These are phyloP conservation scores for Neomonachus schauinslandi DNA, from an alignment of 2,113 vertebrate genomes.

Conservation along the genomic window DNA sequence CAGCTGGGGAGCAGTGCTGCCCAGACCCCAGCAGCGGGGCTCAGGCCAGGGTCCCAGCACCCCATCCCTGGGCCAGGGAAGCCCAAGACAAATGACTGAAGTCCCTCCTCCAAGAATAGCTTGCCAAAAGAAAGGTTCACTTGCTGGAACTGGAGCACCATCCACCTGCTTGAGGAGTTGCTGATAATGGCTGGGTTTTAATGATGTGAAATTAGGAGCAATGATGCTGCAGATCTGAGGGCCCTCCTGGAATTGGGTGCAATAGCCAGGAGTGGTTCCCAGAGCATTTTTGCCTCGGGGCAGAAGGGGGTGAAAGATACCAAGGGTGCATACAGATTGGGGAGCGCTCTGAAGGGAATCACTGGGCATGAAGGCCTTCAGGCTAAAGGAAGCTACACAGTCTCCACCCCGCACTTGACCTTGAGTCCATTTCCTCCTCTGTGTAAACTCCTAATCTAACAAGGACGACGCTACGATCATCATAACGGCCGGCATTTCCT, in stretches of 20 bases:
- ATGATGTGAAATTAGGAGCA: background rate
- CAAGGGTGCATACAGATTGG: accelerated
- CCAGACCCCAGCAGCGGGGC: background rate
- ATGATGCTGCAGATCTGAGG: background rate
- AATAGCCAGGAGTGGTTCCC: background rate
- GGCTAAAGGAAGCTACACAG: background rate
- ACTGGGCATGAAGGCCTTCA: accelerated
- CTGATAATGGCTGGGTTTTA: background rate
- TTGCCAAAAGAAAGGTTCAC: accelerated
- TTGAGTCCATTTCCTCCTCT: background rate
- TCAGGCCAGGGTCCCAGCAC: background rate
- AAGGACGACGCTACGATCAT: accelerated
- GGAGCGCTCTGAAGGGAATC: background rate
- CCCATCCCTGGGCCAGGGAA: background rate
- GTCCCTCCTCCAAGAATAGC: background rate
- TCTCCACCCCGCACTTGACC: background rate
- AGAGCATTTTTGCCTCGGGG: background rate
- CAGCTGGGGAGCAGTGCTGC: accelerated
- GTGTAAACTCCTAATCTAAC: accelerated
- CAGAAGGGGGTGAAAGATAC: too few species aligned
- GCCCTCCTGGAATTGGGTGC: background rate
- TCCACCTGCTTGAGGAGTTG: background rate
- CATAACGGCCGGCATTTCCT: accelerated
- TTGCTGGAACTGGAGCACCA: background rate
- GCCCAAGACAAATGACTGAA: accelerated